Conservation (phyloP, 2,888 invertebrate genomes). For the Eubasilissa splendida region DNA sequence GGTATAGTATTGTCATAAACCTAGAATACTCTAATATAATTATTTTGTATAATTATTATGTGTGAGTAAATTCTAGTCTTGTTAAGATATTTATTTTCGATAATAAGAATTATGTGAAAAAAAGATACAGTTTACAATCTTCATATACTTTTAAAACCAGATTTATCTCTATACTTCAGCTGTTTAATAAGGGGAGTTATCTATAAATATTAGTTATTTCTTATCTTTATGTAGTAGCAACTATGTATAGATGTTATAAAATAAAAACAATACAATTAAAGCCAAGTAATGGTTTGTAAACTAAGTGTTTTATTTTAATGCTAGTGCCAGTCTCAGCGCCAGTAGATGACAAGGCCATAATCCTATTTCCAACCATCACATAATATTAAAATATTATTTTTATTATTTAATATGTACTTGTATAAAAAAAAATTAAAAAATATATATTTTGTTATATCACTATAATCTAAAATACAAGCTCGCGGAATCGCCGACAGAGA, state of each 20-base stretch:
- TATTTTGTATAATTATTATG: slow-evolving; percentile 38
- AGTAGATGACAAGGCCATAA: too few relatives aligned
- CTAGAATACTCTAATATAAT: slow-evolving; percentile 28
- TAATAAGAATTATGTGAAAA: slow-evolving; percentile 32
- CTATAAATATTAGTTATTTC: slow-evolving; percentile 43
- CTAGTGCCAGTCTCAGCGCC: too few relatives aligned
- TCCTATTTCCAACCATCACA: too few relatives aligned
- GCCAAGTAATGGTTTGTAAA: slow-evolving; percentile 47
- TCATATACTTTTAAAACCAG: not conserved
- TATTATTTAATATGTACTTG: too few relatives aligned
- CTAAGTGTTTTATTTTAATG: too few relatives aligned
- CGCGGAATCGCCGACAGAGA: too few relatives aligned
- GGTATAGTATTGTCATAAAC: slow-evolving; percentile 15
- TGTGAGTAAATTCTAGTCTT: slow-evolving; percentile 44
- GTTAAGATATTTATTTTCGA: slow-evolving; percentile 40
- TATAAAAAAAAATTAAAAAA: too few relatives aligned
- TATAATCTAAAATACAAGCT: too few relatives aligned
- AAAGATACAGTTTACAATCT: slow-evolving; percentile 2
- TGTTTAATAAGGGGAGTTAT: slow-evolving; percentile 5
- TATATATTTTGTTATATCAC: too few relatives aligned
- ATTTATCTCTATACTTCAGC: too few relatives aligned
- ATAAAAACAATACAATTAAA: slow-evolving; percentile 54
- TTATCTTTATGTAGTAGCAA: slow-evolving; percentile 62
- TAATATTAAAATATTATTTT: too few relatives aligned
- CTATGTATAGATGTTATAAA: slow-evolving; percentile 73